Evolutionary conservation across 2,797 vertebrate genomes (phyloP).

Genomic region (Tragopan temminckii): DNA sequence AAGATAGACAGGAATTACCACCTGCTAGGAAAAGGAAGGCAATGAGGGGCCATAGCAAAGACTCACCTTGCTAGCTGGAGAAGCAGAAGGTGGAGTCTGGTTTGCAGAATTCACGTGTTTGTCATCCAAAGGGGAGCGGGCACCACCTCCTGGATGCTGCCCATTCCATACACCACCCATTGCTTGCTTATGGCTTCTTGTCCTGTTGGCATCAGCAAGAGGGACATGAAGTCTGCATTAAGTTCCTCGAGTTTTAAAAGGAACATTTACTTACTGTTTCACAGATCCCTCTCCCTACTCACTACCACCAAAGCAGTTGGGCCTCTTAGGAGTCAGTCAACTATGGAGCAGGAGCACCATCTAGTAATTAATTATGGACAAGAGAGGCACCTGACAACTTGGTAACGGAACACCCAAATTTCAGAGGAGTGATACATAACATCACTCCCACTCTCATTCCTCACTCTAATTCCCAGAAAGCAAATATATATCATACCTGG

Average conservation of each 20-base stretch:
- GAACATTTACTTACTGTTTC: too few species aligned
- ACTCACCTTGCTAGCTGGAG: slow-evolving; percentile 76
- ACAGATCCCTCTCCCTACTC: background rate
- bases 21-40: background rate
- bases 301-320: fast-evolving
- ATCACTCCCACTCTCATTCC: fast-evolving
- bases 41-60: background rate
- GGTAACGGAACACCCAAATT: too few species aligned
- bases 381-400: fast-evolving
- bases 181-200: slow-evolving; percentile 84
- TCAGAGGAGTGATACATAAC: background rate
- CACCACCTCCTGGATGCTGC: background rate
- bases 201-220: slow-evolving; percentile 53
- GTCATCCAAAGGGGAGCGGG: background rate
- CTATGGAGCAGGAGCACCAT: background rate
- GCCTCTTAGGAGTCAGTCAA: too few species aligned
- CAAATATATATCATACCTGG: background rate
- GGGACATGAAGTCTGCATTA: background rate
- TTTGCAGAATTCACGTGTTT: slow-evolving; percentile 79
- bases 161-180: slow-evolving; percentile 24
- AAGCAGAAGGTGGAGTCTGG: slow-evolving; percentile 80
- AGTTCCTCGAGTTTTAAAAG: fast-evolving
- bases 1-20: background rate
- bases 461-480: fast-evolving
- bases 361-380: fast-evolving